A percentile compares a stretch with the other conserved stretches of the same genome.
These are phyloP conservation scores for Hirtodrosophila histrioides DNA, from an alignment of 2,888 invertebrate genomes.

Conservation along the genomic window DNA sequence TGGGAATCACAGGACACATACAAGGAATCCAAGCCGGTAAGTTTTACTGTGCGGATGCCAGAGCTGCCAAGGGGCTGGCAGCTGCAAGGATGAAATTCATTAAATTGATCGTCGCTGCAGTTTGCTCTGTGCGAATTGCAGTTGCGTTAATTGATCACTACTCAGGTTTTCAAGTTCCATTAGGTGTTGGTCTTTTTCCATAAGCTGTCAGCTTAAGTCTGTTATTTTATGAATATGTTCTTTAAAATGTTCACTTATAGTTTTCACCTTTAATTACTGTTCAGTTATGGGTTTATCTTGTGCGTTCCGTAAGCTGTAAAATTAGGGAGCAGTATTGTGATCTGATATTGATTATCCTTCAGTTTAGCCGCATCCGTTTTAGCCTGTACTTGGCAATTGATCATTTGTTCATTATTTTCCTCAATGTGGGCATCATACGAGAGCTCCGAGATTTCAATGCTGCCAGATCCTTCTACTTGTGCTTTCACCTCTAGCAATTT, in stretches of 20 bases:
- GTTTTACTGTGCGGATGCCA: constrained; percentile 23
- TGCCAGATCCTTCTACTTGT: background rate
- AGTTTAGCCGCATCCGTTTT: background rate
- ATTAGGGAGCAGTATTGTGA: background rate
- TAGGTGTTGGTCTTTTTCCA: background rate
- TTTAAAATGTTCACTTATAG: background rate
- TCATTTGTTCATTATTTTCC: constrained; percentile 2
- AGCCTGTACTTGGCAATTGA: background rate
- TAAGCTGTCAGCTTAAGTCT: background rate
- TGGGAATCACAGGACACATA: constrained; percentile 85
- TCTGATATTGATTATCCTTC: background rate
- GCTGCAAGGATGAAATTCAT: constrained; percentile 20
- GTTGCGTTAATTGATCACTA: background rate
- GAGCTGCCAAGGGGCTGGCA: constrained; percentile 34
- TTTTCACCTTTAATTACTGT: background rate
- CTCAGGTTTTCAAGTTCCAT: background rate
- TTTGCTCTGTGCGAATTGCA: constrained; percentile 2
- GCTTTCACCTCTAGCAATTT: background rate
- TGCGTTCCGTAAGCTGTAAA: constrained; percentile 7
- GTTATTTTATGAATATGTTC: too few relatives aligned
- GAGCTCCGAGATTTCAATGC: background rate
- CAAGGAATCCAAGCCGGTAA: constrained; percentile 83
- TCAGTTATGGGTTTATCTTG: background rate
- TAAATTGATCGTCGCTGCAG: constrained; percentile 1
- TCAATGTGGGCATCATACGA: background rate